phyloP scores from a whole-genome alignment of 2,888 invertebrate species.

The Morpho achilles region DNA sequence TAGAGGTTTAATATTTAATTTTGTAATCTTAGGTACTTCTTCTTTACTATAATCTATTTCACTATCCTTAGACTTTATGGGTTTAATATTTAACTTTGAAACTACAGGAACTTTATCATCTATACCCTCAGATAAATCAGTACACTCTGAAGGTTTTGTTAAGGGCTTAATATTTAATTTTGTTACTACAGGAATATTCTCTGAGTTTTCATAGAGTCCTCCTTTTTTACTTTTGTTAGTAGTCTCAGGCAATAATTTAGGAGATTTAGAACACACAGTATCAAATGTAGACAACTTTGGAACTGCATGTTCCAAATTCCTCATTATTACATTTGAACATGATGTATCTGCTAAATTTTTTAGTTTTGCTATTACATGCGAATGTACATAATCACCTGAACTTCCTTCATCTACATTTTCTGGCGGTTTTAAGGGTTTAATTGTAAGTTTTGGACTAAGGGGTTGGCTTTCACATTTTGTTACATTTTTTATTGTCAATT shows the following conservation, averaged over 20 bases:
- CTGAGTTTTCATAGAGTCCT: slow-evolving; percentile 41
- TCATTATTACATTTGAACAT: slow-evolving; percentile 40
- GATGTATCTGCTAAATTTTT: slow-evolving; percentile 50
- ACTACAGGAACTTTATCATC: slow-evolving; percentile 70
- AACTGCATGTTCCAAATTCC: slow-evolving; percentile 17
- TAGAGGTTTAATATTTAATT: slow-evolving; percentile 77
- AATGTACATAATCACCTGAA: slow-evolving; percentile 28
- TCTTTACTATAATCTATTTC: slow-evolving; percentile 66
- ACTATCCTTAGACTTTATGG: slow-evolving; percentile 71
- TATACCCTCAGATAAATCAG: slow-evolving; percentile 47
- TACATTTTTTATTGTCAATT: slow-evolving; percentile 67
- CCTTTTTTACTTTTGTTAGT: slow-evolving; percentile 35
- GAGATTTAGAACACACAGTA: slow-evolving; percentile 6
- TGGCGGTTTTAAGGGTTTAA: slow-evolving; percentile 66
- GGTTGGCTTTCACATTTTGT: slow-evolving; percentile 59
- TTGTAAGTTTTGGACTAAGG: slow-evolving; percentile 69
- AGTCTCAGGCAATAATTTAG: slow-evolving; percentile 62
- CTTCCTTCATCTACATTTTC: slow-evolving; percentile 45
- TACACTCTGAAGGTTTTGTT: slow-evolving; percentile 60
- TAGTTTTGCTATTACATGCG: slow-evolving; percentile 42
- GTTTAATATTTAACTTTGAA: slow-evolving; percentile 78
- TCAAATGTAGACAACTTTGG: slow-evolving; percentile 76
- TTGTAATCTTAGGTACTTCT: slow-evolving; percentile 73
- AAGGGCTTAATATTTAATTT: slow-evolving; percentile 72
- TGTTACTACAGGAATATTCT: slow-evolving; percentile 63